Base-by-base conservation (phyloP, 2,888 invertebrate genomes). In the Elaeidobius kamerunicus region DNA sequence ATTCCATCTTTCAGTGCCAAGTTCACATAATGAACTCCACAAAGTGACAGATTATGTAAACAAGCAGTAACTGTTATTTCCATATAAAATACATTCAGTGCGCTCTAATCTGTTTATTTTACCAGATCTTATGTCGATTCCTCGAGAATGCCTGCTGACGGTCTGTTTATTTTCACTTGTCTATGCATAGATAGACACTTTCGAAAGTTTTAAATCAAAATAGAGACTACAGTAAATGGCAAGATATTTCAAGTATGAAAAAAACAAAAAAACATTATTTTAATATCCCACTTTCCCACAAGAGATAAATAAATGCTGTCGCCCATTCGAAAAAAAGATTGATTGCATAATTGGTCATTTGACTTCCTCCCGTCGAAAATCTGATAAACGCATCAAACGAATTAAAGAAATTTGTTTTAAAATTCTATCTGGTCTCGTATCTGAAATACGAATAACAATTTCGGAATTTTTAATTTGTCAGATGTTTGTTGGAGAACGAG, bases 21-120 rank as follows among this genome's bases (percentile, higher is more conserved):
- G 54, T 54, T 54, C 54, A 49, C 3, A 49, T 54, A 54, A 49
- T 54, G 54, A 54, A 49, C 49, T 54, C 39, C 30, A 42, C 43
- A 35, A 39, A 28, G 17, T 49, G 54, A 54, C 54, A 49, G 45
- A 49, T 44, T 44, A 48, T 20, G 41, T 54, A 54, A 54, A 54
- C 54, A 54, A 17, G 12, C 23, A 14, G 12, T 7, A 43, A 42
- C 42, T 30, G 44, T 49, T 45, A 45, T 49, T 49, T 54, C 45
- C 49, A 40, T 54, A 49, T 50, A 49, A 54, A 54, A 54, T 54
- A 54, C 43, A 38, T 51, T 43, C 43, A 19, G 18, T 44, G 14
- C 27, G 14, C 30, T 48, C 9, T 14, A 15, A n/a, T 19, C 5
- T 54, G 54, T 54, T 54, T 54, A 49, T 54, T 54, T 52, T 49